phyloP scores from a whole-genome alignment of 2,888 invertebrate species.

The Lumbricus terrestris region DNA sequence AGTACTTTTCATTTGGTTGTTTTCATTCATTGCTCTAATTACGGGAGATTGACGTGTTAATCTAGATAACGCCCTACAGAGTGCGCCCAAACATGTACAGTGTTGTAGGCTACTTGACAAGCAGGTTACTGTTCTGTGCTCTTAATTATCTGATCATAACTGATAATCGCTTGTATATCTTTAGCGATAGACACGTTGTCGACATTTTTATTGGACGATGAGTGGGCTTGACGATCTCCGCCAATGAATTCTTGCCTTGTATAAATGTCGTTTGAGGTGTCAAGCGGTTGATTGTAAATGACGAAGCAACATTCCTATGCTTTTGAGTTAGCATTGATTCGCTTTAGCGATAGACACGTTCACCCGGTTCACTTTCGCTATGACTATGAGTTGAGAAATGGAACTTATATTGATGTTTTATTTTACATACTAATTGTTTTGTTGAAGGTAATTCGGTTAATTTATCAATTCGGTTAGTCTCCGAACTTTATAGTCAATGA shows the following conservation, averaged over 20 bases:
- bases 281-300: background rate
- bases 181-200: background rate
- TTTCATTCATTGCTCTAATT: background rate
- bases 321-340: background rate
- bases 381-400: background rate
- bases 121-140: background rate
- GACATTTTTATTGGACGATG: background rate
- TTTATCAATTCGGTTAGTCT: background rate
- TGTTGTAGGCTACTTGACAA: background rate
- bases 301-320: background rate
- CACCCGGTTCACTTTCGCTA: background rate
- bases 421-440: too few relatives aligned
- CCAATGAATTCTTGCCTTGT: background rate
- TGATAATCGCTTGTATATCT: background rate
- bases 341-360: too few relatives aligned
- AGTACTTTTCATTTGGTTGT: background rate
- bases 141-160: background rate
- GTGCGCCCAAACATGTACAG: background rate
- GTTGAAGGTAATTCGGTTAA: background rate
- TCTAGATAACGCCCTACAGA: background rate
- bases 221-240: background rate
- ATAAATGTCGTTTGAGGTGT: background rate
- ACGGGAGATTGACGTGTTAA: background rate
- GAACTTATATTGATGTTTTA: background rate
- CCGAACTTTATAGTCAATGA: background rate